phyloP scores from a whole-genome alignment of 2,888 invertebrate species.

The Pharmacophagus antenor region DNA sequence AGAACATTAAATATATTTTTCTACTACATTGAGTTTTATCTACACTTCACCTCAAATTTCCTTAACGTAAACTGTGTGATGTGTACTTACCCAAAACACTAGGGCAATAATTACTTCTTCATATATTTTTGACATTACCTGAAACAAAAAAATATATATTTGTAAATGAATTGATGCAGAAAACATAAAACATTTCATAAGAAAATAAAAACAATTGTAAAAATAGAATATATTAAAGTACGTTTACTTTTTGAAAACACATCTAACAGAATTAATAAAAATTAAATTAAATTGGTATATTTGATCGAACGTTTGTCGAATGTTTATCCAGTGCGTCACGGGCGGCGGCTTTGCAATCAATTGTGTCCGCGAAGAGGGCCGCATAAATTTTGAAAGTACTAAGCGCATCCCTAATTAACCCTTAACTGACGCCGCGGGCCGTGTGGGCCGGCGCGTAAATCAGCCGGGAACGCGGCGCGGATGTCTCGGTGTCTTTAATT shows the following conservation, averaged over 20 bases:
- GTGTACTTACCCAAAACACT: no score
- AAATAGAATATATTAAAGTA: no score
- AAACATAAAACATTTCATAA: no score
- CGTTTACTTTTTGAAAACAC: no score
- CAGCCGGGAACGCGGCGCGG: conserved; percentile 49
- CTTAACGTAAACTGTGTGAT: no score
- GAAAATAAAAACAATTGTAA: no score
- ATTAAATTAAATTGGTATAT: not conserved
- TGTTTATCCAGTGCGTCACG: conserved; percentile 41
- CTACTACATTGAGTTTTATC: no score
- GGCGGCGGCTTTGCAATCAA: conserved; percentile 48
- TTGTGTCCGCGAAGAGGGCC: conserved; percentile 50
- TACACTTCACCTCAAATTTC: no score
- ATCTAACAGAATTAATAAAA: no score
- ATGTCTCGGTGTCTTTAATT: conserved; percentile 58
- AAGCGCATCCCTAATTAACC: conserved; percentile 72
- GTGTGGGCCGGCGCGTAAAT: conserved; percentile 56
- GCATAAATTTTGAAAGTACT: conserved; percentile 62
- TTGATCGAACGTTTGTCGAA: conserved; percentile 38
- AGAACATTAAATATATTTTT: no score
- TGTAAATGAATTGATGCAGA: not conserved
- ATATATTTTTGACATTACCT: conserved; percentile 8
- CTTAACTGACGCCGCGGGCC: conserved; percentile 56
- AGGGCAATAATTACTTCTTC: no score
- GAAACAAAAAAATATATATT: conserved; percentile 13